Base-by-base conservation (phyloP, 2,888 invertebrate genomes). In the Drosophila barbarae region DNA sequence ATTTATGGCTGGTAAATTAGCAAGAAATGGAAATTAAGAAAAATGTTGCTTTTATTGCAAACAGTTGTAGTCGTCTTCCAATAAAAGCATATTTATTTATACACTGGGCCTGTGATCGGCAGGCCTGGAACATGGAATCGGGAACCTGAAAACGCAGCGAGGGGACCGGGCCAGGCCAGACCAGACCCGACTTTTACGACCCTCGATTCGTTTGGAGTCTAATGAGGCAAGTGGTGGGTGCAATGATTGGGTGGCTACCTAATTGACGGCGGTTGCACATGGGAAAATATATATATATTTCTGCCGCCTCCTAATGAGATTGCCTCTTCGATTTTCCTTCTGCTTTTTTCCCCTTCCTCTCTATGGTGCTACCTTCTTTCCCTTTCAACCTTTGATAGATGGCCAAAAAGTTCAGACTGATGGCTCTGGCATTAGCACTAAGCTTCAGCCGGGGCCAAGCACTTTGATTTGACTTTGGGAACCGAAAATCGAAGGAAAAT, bases 11-110 rank as follows among this genome's bases (percentile, higher is more conserved):
- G 85, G 79, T 80, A 84, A 80, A 80, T 80, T 79, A 80, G 82
- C 84, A 77, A 82, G 83, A 84, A 82, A 84, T 84, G 83, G 83
- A 84, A 80, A 80, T 80, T 84, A 82, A 80, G 80, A 80, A 82
- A 80, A 80, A 80, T 80, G 79, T 79, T 80, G 83, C 85, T 84
- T 80, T 80, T 80, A 80, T 80, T 80, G 85, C 83, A 79, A 84
- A 80, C 85, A 84, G 84, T 82, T 80, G 84, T 84, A 81, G 77
- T 84, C 77, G 84, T 77, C 81, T 78, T 83, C 81, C 83, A 78
- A 78, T 78, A 83, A 83, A 83, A 70, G 74, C 83, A 79, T 77
- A 83, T 83, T 83, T 77, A 77, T 77, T 77, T 79, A 76, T 77
- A 83, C 72, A 63, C 50, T 60, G 26, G 42, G 63, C 52, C 47